A percentile compares a stretch with the other conserved stretches of the same genome.
Evolutionary conservation across 1,140 invertebrate species (phyloP).

Genomic region (Pseudobourletiella spinata): DNA sequence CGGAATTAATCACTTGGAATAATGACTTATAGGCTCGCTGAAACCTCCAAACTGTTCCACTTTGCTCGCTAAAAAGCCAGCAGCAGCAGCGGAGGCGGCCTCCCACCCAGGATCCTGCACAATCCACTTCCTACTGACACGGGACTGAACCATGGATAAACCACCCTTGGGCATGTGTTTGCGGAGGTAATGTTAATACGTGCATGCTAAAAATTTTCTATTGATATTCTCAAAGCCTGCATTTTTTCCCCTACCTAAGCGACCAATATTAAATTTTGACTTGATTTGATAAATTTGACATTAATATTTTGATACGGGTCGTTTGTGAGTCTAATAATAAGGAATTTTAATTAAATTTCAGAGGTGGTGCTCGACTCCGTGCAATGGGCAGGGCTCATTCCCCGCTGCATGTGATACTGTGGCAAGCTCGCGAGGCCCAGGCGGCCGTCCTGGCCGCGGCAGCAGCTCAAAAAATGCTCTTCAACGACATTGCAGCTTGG

Average conservation of each 20-base stretch:
- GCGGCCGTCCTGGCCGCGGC: slow-evolving; percentile 44
- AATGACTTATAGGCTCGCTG: too few relatives aligned
- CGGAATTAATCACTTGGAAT: too few relatives aligned
- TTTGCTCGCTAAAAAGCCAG: too few relatives aligned
- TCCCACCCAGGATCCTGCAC: too few relatives aligned
- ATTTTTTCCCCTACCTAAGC: too few relatives aligned
- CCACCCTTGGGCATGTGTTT: slow-evolving; percentile 11
- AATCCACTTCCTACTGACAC: too few relatives aligned
- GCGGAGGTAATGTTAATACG: slow-evolving; percentile 2
- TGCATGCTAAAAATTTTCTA: too few relatives aligned
- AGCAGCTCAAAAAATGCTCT: slow-evolving; percentile 44
- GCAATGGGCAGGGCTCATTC: slow-evolving; percentile 45
- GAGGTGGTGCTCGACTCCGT: slow-evolving; percentile 48
- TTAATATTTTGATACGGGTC: not conserved
- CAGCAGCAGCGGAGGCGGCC: too few relatives aligned
- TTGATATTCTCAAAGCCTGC: too few relatives aligned
- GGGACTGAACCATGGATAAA: slow-evolving; percentile 5
- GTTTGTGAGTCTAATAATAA: not conserved
- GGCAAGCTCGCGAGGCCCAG: slow-evolving; percentile 47
- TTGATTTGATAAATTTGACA: too few relatives aligned
- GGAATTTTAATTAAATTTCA: slow-evolving; percentile 36
- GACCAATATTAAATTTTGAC: too few relatives aligned
- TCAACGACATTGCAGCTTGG: slow-evolving; percentile 49
- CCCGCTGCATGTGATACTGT: slow-evolving; percentile 48
- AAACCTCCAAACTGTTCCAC: too few relatives aligned